Evolutionary conservation across 2,888 invertebrate genomes (phyloP), one percentile per base, ranked within the genome.

Genomic region (Scaptomyza flava): DNA sequence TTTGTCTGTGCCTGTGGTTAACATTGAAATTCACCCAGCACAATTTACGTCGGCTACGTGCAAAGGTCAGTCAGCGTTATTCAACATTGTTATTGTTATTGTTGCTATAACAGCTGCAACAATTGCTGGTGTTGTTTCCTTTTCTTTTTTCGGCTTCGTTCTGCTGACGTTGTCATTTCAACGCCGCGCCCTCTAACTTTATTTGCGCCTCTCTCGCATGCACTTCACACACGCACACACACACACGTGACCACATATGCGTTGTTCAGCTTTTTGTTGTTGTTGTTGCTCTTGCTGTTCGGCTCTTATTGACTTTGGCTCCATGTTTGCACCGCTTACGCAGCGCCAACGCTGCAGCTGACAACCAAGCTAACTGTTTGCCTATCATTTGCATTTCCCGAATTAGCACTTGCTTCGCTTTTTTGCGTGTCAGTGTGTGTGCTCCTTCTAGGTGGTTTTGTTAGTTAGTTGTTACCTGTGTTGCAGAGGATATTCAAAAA

Each of bases 331-430:
- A 58, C 46, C 77, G 81, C 80, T 82, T 79, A 86, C 83, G 83
- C 80, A 79, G 81, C 68, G 63, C 34, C 75, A 51, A 17, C 60
- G 42, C 30, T 52, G 59, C 47, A 58, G 50, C 76, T 66, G 66
- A 66, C 61, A 58, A 56, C 57, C 48, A 41, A 41, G 45, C 48
- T 48, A 56, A 63, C 52, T 87, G 81, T 81, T 81, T 81, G 87
- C 41, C 81, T 84, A 83, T 81, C 84, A 81, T 81, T 81, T 81
- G 81, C 76, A 81, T 75, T 68, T 63, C 43, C 38, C 87, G 84
- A 81, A 81, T 84, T 68, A 59, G 65, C 68, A 78, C 43, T 66
- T 68, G 48, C 67, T 65, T 61, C 58, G 67, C 53, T 59, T 68
- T 75, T 50, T 47, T 41, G 17, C 17, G 3, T 17, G 33, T 38